These are phyloP conservation scores for Macaca mulatta DNA, from an alignment of 2,113 vertebrate species.

Conservation along the genomic window DNA sequence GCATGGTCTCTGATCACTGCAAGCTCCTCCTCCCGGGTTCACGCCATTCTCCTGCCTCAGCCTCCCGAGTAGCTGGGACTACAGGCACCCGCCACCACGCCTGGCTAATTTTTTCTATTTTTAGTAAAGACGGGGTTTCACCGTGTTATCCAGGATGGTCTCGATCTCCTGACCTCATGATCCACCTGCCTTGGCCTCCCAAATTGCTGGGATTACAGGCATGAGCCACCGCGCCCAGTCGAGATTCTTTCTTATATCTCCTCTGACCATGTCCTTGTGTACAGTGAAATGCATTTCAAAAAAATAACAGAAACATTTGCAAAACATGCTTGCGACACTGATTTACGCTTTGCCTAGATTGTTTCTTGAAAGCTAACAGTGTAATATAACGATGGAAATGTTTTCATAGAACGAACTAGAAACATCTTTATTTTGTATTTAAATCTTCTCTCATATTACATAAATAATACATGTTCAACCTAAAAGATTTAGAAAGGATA, in stretches of 20 bases:
- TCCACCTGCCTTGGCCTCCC: too few relatives aligned
- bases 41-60: too few relatives aligned
- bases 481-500: slow-evolving; percentile 41
- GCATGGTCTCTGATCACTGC: too few relatives aligned
- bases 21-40: too few relatives aligned
- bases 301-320: slow-evolving; percentile 6
- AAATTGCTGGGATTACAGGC: too few relatives aligned
- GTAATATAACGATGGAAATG: slow-evolving; percentile 13
- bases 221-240: too few relatives aligned
- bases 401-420: slow-evolving; percentile 12
- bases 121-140: too few relatives aligned
- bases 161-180: too few relatives aligned
- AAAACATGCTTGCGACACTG: background rate
- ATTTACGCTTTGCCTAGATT: background rate
- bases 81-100: too few relatives aligned
- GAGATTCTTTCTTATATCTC: background rate
- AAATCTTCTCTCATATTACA: slow-evolving; percentile 4
- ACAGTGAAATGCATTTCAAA: background rate
- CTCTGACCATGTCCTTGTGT: background rate
- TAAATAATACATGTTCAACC: slow-evolving; percentile 13
- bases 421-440: background rate
- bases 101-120: too few relatives aligned
- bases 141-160: too few relatives aligned
- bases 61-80: too few relatives aligned
- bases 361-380: background rate